A percentile compares a stretch with the other conserved stretches of the same genome.
Conservation (phyloP, 1,140 invertebrate species). For the Drosophila sturtevanti region DNA sequence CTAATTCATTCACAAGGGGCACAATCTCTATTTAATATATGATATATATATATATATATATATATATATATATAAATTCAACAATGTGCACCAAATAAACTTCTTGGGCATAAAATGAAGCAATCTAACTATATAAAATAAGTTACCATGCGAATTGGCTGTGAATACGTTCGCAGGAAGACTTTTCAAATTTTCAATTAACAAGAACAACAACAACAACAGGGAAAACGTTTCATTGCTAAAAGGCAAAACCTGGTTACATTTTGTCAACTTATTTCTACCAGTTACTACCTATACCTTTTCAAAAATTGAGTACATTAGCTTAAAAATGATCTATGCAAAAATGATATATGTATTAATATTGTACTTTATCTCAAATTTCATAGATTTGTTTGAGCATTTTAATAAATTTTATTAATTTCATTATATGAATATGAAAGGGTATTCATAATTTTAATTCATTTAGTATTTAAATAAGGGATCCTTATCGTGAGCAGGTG, state of each 20-base stretch:
- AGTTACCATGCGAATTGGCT: too few species aligned
- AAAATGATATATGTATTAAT: too few species aligned
- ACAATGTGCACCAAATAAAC: too few species aligned
- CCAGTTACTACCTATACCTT: too few species aligned
- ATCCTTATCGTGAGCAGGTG: slow-evolving; percentile 29
- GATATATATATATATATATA: not conserved
- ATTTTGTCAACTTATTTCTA: slow-evolving; percentile 12
- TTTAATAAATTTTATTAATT: not conserved
- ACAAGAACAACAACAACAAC: slow-evolving; percentile 1
- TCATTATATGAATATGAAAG: not conserved
- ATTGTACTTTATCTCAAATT: too few species aligned
- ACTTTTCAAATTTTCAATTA: not conserved
- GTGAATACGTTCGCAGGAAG: slow-evolving; percentile 11
- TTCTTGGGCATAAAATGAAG: too few species aligned
- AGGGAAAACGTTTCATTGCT: not conserved
- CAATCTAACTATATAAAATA: too few species aligned
- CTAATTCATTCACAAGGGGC: not conserved
- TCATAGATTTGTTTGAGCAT: too few species aligned
- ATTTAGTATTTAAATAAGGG: not conserved
- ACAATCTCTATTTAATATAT: too few species aligned
- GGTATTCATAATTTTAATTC: not conserved
- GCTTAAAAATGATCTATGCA: too few species aligned
- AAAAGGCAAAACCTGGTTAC: not conserved
- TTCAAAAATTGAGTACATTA: too few species aligned
- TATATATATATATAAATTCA: not conserved